These are phyloP conservation scores for Sparus aurata DNA, from an alignment of 2,797 vertebrate genomes.

Conservation along the genomic window DNA sequence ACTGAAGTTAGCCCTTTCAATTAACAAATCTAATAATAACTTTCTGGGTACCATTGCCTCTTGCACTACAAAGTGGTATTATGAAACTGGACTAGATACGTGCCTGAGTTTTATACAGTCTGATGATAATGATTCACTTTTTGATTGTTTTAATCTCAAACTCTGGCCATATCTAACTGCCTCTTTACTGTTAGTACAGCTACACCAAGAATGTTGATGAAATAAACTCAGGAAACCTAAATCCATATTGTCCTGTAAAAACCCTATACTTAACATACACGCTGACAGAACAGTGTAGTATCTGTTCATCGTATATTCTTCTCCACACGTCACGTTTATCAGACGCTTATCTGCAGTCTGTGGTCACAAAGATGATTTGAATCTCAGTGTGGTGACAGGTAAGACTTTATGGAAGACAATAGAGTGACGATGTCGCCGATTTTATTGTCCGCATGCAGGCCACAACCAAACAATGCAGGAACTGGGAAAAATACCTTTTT, in stretches of 20 bases:
- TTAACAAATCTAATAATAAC: too few relatives aligned
- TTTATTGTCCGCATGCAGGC: neutral
- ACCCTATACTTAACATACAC: neutral
- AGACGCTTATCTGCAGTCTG: neutral
- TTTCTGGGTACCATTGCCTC: too few relatives aligned
- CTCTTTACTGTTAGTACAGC: neutral
- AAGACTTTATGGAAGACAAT: neutral
- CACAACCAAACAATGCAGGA: neutral
- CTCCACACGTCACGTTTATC: conserved; percentile 18
- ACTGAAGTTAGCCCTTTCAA: too few relatives aligned
- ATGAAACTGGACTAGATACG: too few relatives aligned
- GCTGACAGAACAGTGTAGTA: neutral
- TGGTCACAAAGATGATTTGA: neutral
- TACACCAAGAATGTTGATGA: neutral
- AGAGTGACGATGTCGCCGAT: neutral
- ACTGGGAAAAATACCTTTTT: neutral
- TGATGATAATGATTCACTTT: too few relatives aligned
- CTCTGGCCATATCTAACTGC: too few relatives aligned
- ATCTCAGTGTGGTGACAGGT: neutral
- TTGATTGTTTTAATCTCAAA: too few relatives aligned
- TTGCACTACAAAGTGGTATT: too few relatives aligned
- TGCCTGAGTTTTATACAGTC: too few relatives aligned
- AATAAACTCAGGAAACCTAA: neutral
- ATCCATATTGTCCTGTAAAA: neutral
- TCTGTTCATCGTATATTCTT: neutral